Base-by-base conservation (phyloP, 2,113 vertebrate species). In the Thamnophis sirtalis region DNA sequence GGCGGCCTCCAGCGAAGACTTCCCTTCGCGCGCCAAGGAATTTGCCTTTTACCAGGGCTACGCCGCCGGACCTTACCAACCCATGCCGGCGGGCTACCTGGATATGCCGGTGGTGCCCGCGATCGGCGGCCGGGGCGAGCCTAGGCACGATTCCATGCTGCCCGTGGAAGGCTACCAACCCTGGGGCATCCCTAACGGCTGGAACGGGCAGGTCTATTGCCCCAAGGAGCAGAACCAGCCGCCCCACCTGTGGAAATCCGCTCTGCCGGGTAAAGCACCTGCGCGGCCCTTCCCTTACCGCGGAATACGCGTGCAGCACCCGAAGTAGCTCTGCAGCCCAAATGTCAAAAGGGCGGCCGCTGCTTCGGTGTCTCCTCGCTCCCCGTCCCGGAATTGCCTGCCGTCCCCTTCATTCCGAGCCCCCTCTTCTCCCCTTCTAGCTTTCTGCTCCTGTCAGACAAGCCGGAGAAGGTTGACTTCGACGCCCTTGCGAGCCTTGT, bases 11-110 rank as follows among this genome's bases (percentile, higher is more conserved):
- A 98, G 98, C 51, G 99, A 99, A 95, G 99, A 99, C 96, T 99
- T 99, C 97, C 98, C 98, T 86, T 98, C 97, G 95, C 97, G 99
- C 94, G 98, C 99, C 8, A 99, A 99, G 97, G 99, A 99, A 95
- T 99, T 99, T 96, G 98, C 99, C 55, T 99, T 99, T 96, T 99
- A 99, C 95, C 99, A 99, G 95, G 98, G 99, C 93, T 99, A 99
- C 94, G 98, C 98, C 2, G 97, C 99, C 4, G 98, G 97, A 91
- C 99, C 99, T 58, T 99, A 99, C 96, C 99, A 99, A 95, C 98
- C 98, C 15, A 98, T 99, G 80, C 98, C 99, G 26, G 98, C 99
- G 24, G 98, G 99, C 91, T 99, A 99, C 95, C 95, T 99, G 98
- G 99, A 99, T 95, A 98, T 99, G 95, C 99, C 99, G 0, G 99